phyloP scores from a whole-genome alignment of 2,797 vertebrate genomes.

The Neoniphon sammara region DNA sequence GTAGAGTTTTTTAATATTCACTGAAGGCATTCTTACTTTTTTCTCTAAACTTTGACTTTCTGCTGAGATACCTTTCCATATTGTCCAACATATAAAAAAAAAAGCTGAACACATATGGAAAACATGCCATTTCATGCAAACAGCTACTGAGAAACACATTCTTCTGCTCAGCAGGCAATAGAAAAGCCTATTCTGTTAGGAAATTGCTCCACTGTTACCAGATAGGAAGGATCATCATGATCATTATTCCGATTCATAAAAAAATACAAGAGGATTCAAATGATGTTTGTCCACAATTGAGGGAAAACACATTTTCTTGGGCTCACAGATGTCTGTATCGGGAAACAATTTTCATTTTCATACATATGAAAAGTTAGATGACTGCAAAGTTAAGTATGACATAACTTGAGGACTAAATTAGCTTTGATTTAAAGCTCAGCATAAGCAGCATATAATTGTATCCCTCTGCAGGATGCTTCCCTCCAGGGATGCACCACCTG shows the following conservation, averaged over 20 bases:
- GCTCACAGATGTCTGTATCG: neutral
- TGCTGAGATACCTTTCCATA: neutral
- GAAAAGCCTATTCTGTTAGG: constrained; percentile 3
- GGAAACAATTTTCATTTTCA: neutral
- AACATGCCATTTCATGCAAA: constrained; percentile 4
- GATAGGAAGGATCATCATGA: neutral
- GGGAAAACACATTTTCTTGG: neutral
- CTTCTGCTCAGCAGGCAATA: neutral
- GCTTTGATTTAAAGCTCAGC: constrained; percentile 35
- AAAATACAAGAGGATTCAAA: neutral
- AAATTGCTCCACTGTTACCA: constrained; percentile 9
- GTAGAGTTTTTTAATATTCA: neutral
- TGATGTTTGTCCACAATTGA: neutral
- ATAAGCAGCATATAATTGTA: constrained; percentile 49
- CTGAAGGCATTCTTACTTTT: neutral
- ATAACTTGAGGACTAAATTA: neutral
- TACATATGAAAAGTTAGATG: neutral
- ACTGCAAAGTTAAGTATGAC: neutral
- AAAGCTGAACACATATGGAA: neutral
- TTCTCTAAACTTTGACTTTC: neutral
- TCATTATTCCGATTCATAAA: constrained; percentile 4
- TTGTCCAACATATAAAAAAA: neutral
- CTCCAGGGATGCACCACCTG: constrained; percentile 61
- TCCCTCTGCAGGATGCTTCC: constrained; percentile 36
- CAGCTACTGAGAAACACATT: neutral